Evolutionary conservation across 2,113 vertebrate genomes (phyloP), one percentile per base, ranked within the genome.

Genomic region (Tor tambroides): DNA sequence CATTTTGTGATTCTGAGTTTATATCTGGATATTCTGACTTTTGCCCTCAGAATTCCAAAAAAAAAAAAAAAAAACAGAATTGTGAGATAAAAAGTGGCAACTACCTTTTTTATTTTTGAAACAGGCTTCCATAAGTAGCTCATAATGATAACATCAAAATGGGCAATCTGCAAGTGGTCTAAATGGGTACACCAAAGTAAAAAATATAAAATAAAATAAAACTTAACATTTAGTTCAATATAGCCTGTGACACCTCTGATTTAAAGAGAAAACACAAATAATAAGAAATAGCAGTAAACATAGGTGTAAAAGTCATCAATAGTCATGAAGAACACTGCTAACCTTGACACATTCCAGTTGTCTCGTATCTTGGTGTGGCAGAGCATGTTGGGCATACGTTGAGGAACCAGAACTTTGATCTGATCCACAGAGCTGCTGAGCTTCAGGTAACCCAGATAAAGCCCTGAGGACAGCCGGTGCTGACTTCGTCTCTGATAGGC

Each of bases 401-500:
- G 97, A 32, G 97, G 92, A 43, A 99, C 98, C 0, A 99, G 95
- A 63, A 99, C 98, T 93, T 94, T 97, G 93, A 99, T 99, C 93
- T 99, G 98, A 92, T 99, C 98, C 83, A 99, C 98, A 3, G 98
- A 99, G 85, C 98, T 99, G 95, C 97, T 97, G 84, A 99, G 96
- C 93, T 99, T 99, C 87, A 99, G 94, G 94, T 95, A 99, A 69
- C 98, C 98, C 91, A 99, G 94, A 87, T 99, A 99, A 28, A 99
- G 93, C 0, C 98, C 97, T 0, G 98, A 93, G 72, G 95, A 89
- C 76, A 99, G 95, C 9, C 96, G 95, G 43, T 97, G 96, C 89
- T 95, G 94, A 91, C 98, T 97, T 82, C 96, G 95, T 89, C 95
- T 96, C 92, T 98, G 97, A 92, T 97, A 99, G 65, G 94, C 95